Conservation (phyloP, 2,888 invertebrate genomes). For the Rhagonycha fulva region DNA sequence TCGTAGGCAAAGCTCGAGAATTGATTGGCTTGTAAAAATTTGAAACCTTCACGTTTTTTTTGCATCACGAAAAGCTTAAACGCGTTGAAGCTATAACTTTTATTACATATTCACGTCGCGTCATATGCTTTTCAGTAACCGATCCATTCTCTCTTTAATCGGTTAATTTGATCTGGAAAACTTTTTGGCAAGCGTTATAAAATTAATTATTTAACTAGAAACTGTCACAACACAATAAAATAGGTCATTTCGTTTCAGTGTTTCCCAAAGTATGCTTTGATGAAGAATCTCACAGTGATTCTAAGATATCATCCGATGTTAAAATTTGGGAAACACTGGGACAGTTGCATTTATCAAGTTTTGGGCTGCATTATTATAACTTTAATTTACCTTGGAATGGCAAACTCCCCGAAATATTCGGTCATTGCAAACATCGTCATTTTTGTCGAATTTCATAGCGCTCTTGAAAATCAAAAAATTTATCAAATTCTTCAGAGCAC, state of each 20-base stretch:
- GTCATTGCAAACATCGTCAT: constrained; percentile 59
- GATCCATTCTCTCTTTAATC: neutral
- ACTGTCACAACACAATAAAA: neutral
- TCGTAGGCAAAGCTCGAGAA: too few species aligned
- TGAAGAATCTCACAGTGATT: neutral
- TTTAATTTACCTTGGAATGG: constrained; percentile 54
- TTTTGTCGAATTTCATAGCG: constrained; percentile 8
- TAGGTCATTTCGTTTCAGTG: neutral
- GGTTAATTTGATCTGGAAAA: neutral
- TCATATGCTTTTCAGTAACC: neutral
- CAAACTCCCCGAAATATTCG: constrained; percentile 59
- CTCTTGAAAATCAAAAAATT: constrained; percentile 8
- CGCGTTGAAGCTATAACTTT: neutral
- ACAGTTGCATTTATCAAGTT: neutral
- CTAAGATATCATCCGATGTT: neutral
- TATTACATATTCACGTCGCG: neutral
- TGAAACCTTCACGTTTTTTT: too few species aligned
- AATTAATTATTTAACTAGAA: neutral
- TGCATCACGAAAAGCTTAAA: neutral
- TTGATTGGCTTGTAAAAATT: too few species aligned
- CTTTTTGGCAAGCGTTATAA: neutral
- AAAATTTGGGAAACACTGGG: neutral
- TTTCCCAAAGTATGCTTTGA: neutral
- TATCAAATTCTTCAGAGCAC: constrained; percentile 20
- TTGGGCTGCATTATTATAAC: neutral